These are phyloP conservation scores for Dendrophyllia cribrosa DNA, from an alignment of 64 coral and sea anemone species.

Conservation along the genomic window DNA sequence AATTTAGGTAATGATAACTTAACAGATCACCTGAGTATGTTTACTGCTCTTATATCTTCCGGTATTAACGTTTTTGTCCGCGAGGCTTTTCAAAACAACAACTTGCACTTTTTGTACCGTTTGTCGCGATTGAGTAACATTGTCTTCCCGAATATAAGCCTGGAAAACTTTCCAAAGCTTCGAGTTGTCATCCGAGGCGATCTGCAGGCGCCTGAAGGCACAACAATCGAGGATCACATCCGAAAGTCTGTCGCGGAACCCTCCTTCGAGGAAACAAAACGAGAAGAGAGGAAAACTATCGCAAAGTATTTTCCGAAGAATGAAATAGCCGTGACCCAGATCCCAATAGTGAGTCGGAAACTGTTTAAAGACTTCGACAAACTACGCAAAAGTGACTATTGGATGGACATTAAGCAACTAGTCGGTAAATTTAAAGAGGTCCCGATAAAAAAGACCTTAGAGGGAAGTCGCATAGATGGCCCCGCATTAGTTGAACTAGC, in stretches of 20 bases:
- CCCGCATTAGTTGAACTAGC: conserved; percentile 17
- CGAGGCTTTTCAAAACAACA: conserved; percentile 52
- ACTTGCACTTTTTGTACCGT: conserved; percentile 66
- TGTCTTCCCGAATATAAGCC: conserved; percentile 33
- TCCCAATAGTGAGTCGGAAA: not conserved
- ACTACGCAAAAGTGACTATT: conserved; percentile 45
- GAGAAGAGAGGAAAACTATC: conserved; percentile 53
- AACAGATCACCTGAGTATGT: conserved; percentile 80
- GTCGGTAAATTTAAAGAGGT: conserved; percentile 23
- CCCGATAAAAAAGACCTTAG: conserved; percentile 60
- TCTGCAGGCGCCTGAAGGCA: conserved; percentile 28
- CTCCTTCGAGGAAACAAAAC: conserved; percentile 19
- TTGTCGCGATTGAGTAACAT: conserved; percentile 71
- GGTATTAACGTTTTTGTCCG: conserved; percentile 62
- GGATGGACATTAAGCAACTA: conserved; percentile 26
- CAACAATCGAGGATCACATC: conserved; percentile 49
- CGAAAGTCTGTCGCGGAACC: conserved; percentile 25
- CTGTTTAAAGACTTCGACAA: conserved; percentile 61
- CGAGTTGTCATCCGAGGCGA: conserved; percentile 44
- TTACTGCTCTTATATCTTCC: conserved; percentile 77
- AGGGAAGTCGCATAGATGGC: conserved; percentile 61
- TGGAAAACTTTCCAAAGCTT: conserved; percentile 54
- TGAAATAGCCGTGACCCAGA: conserved; percentile 55
- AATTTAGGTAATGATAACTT: conserved; percentile 63
- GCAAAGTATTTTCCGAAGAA: conserved; percentile 60